A percentile compares a stretch with the other conserved stretches of the same genome.
phyloP scores from a whole-genome alignment of 2,888 invertebrate genomes.

The Drosophila anomalipes region DNA sequence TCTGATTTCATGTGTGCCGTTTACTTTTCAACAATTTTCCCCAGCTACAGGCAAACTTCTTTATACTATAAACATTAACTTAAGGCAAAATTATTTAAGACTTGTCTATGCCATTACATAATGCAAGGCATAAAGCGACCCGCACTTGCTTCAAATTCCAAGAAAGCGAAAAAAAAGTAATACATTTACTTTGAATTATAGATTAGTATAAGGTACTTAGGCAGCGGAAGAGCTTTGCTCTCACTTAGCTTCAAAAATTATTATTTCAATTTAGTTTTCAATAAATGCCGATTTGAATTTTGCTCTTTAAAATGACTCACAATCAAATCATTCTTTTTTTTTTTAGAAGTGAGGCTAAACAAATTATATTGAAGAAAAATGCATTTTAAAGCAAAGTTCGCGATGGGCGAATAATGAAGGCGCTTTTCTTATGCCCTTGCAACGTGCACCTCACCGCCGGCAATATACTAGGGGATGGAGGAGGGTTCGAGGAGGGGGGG shows the following conservation, averaged over 20 bases:
- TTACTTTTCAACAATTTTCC: slow-evolving; percentile 1
- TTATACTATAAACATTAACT: not conserved
- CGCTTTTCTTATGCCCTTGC: slow-evolving; percentile 41
- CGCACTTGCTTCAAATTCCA: not conserved
- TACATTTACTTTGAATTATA: not conserved
- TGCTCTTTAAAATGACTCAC: too few species aligned
- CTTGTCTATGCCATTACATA: not conserved
- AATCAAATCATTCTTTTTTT: too few species aligned
- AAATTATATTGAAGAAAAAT: slow-evolving; percentile 13
- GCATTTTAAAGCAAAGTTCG: slow-evolving; percentile 33
- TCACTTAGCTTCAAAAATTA: not conserved
- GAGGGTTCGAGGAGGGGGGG: not conserved
- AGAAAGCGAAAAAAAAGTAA: not conserved
- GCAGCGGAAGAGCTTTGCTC: not conserved
- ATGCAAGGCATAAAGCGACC: not conserved
- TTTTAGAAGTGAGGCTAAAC: too few species aligned
- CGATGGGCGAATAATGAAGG: slow-evolving; percentile 34
- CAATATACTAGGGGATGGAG: not conserved
- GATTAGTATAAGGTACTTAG: not conserved
- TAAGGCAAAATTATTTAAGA: not conserved
- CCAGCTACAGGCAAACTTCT: not conserved
- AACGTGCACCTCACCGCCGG: slow-evolving; percentile 4
- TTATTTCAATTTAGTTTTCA: not conserved
- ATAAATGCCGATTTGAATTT: not conserved
- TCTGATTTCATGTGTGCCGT: slow-evolving; percentile 25